Conservation (phyloP, 2,888 invertebrate genomes). For the Oscheius sp. region DNA sequence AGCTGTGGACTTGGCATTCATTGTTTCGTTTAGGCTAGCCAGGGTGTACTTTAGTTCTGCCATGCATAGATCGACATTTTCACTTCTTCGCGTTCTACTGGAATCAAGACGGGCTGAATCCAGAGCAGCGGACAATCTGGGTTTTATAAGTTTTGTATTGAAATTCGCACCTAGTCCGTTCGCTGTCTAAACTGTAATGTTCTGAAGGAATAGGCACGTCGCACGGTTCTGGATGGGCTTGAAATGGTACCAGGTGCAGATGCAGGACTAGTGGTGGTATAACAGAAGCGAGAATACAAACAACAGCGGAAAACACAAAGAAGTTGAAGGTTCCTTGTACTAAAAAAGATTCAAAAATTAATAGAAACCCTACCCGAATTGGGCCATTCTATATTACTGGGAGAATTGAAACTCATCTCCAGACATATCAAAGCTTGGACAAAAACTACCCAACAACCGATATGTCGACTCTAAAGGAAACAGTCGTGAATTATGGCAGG, state of each 20-base stretch:
- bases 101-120: slow-evolving; percentile 55
- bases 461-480: slow-evolving; percentile 19
- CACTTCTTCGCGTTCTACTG: slow-evolving; percentile 41
- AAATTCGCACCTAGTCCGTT: slow-evolving; percentile 43
- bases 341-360: neutral
- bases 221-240: slow-evolving; percentile 51
- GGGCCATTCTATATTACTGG: slow-evolving; percentile 10
- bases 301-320: slow-evolving; percentile 3
- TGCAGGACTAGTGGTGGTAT: slow-evolving; percentile 19
- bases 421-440: slow-evolving; percentile 14
- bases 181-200: slow-evolving; percentile 54
- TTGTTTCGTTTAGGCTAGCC: slow-evolving; percentile 47
- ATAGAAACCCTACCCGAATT: neutral
- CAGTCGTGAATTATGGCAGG: too few species aligned
- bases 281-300: slow-evolving; percentile 21
- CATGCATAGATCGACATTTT: slow-evolving; percentile 54
- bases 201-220: slow-evolving; percentile 49
- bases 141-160: neutral
- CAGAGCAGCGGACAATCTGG: slow-evolving; percentile 47
- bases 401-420: slow-evolving; percentile 1
- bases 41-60: slow-evolving; percentile 55
- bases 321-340: slow-evolving; percentile 16
- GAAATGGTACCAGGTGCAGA: slow-evolving; percentile 38
- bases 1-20: slow-evolving; percentile 48
- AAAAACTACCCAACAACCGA: slow-evolving; percentile 17